Percentiles rank a stretch among this genome's conserved stretches.
Conservation (phyloP, 1,140 invertebrate species). For the Acyrthosiphon pisum region DNA sequence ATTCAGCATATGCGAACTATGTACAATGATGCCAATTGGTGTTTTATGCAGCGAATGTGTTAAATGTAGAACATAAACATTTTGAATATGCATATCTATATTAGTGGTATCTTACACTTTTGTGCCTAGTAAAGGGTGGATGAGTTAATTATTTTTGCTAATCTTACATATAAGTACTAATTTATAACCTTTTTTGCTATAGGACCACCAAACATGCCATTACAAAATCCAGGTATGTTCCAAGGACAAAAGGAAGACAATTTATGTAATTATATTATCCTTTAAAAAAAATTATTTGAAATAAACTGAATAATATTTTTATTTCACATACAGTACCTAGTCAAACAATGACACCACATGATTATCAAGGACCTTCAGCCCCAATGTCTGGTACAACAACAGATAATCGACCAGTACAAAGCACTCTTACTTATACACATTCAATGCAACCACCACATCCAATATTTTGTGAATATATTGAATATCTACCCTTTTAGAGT, state of each 20-base stretch:
- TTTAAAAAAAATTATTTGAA: not conserved
- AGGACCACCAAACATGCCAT: conserved; percentile 53
- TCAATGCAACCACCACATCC: conserved; percentile 78
- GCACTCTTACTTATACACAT: conserved; percentile 92
- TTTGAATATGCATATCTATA: not conserved
- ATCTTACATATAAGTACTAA: not conserved
- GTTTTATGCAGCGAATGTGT: no score
- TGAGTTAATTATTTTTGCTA: not conserved
- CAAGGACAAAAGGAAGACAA: conserved; percentile 44
- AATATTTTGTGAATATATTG: conserved; percentile 56
- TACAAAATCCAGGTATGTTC: conserved; percentile 50
- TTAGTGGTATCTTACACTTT: not conserved
- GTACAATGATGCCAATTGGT: no score
- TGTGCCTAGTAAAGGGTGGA: not conserved
- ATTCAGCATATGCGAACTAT: no score
- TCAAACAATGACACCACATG: conserved; percentile 44
- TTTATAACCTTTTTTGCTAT: not conserved
- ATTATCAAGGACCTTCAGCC: conserved; percentile 52
- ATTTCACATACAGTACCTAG: conserved; percentile 11
- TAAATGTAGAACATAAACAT: not conserved
- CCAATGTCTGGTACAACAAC: conserved; percentile 56
- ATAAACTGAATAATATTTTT: not conserved
- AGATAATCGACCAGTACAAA: conserved; percentile 76
- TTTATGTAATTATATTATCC: conserved; percentile 35
- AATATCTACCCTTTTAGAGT: not conserved